Evolutionary conservation across 2,888 invertebrate species (phyloP).

Genomic region (Melanargia galathea): DNA sequence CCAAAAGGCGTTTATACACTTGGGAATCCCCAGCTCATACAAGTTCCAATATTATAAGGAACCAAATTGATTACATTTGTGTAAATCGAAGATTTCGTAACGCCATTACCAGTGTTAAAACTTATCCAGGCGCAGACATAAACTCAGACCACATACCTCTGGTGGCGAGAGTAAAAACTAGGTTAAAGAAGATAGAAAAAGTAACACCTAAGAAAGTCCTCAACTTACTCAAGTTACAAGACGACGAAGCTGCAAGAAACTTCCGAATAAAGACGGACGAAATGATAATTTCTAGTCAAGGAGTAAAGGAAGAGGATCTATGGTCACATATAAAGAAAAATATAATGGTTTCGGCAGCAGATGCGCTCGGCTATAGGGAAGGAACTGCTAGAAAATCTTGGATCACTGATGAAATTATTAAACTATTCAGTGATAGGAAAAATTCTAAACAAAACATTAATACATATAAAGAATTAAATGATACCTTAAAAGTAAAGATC

Average conservation of each 20-base stretch:
- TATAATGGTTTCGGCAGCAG: too few species aligned
- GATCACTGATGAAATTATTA: too few species aligned
- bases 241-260: slow-evolving; percentile 4
- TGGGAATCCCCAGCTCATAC: slow-evolving; percentile 1
- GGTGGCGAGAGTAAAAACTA: background rate
- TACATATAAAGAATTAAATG: background rate
- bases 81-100: background rate
- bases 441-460: too few species aligned
- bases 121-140: slow-evolving; percentile 2
- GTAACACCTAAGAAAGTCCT: background rate
- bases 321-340: too few species aligned
- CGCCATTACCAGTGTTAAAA: slow-evolving; percentile 3
- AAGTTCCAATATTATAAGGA: background rate
- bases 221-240: background rate
- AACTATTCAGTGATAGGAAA: too few species aligned
- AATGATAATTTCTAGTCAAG: too few species aligned
- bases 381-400: too few species aligned
- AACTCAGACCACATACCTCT: background rate
- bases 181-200: background rate
- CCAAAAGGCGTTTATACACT: background rate
- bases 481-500: background rate
- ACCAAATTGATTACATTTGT: background rate
- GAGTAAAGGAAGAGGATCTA: too few species aligned
- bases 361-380: too few species aligned
- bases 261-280: too few species aligned